phyloP scores from a whole-genome alignment of 2,113 vertebrate genomes.

The Proterorhinus semilunaris region DNA sequence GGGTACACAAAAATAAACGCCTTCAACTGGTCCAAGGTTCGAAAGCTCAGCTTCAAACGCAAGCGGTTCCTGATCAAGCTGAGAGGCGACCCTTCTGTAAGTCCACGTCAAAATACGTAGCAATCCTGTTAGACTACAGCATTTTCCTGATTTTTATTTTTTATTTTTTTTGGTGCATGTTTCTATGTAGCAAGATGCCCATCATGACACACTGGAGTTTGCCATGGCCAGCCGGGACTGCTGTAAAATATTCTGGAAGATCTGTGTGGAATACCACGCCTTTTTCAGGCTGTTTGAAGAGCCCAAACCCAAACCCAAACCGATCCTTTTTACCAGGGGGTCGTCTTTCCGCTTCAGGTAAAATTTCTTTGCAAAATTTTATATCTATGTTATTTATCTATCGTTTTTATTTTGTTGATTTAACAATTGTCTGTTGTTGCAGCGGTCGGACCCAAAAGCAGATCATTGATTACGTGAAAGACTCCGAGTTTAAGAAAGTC shows the following conservation, averaged over 20 bases:
- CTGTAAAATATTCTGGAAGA: constrained; percentile 97
- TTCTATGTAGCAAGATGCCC: constrained; percentile 77
- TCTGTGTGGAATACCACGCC: constrained; percentile 94
- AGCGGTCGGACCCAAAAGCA: constrained; percentile 97
- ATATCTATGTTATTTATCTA: background rate
- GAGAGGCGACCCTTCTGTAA: constrained; percentile 87
- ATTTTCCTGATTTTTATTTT: no score
- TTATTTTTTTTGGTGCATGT: no score
- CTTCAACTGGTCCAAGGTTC: constrained; percentile 96
- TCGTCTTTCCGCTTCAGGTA: constrained; percentile 97
- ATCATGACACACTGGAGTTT: constrained; percentile 95
- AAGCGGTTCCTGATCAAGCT: constrained; percentile 95
- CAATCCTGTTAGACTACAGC: no score
- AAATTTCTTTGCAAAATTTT: background rate
- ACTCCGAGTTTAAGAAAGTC: constrained; percentile 91
- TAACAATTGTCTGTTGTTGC: constrained; percentile 4
- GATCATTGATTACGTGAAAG: constrained; percentile 91
- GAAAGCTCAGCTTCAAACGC: constrained; percentile 96
- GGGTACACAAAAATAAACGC: constrained; percentile 93
- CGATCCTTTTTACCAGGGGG: constrained; percentile 91
- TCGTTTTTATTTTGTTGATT: background rate
- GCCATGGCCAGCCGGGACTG: constrained; percentile 92
- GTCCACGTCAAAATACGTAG: constrained; percentile 41
- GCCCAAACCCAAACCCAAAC: constrained; percentile 92
- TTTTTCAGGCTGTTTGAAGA: constrained; percentile 97